phyloP scores from a whole-genome alignment of 2,113 vertebrate species.

The Bambusicola thoracicus region DNA sequence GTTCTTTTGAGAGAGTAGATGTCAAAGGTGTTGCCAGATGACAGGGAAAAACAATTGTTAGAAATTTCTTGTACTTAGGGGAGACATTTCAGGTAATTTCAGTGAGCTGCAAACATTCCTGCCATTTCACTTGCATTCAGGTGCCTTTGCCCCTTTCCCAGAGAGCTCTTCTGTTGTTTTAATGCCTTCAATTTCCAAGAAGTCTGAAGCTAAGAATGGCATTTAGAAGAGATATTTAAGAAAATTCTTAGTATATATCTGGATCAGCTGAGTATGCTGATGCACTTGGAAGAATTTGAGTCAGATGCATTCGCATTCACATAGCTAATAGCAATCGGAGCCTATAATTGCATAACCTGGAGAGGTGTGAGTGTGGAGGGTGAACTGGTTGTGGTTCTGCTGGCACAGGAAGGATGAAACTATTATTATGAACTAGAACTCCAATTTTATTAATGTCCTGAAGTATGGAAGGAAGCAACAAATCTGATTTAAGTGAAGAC shows the following conservation, averaged over 20 bases:
- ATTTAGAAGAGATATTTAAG: slow-evolving; percentile 25
- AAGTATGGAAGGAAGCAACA: slow-evolving; percentile 77
- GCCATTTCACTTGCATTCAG: slow-evolving; percentile 7
- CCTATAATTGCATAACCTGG: neutral
- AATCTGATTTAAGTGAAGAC: slow-evolving; percentile 83
- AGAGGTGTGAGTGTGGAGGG: neutral
- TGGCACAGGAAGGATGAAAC: slow-evolving; percentile 40
- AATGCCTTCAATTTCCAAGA: neutral
- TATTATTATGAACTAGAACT: slow-evolving; percentile 68
- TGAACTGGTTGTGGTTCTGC: slow-evolving; percentile 32
- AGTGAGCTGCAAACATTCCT: neutral
- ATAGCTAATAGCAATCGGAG: neutral
- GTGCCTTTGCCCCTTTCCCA: slow-evolving; percentile 16
- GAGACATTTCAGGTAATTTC: slow-evolving; percentile 30
- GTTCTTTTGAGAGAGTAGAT: neutral
- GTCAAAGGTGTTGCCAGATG: neutral
- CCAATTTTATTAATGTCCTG: slow-evolving; percentile 74
- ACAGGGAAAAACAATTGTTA: slow-evolving; percentile 24
- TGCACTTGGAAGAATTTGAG: neutral
- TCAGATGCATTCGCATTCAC: neutral
- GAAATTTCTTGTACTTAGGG: slow-evolving; percentile 24
- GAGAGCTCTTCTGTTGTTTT: neutral
- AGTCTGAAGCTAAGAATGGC: neutral
- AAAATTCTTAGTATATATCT: neutral
- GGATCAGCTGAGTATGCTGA: neutral